Base-by-base conservation (phyloP, 2,888 invertebrate species). In the Hirtodrosophila duncani region DNA sequence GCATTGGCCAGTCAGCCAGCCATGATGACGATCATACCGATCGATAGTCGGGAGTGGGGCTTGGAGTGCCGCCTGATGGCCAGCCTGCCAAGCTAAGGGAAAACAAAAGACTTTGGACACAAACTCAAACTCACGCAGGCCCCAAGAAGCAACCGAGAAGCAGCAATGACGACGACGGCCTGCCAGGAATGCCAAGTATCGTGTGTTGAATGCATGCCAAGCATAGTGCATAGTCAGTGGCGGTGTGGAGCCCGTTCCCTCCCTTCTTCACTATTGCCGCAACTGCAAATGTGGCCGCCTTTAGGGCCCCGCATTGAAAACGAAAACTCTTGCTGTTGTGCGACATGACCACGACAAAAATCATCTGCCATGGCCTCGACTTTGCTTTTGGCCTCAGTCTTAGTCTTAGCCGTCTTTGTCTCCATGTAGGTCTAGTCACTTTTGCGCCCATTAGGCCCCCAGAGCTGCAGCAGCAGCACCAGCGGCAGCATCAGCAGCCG, bases 171-270 rank as follows among this genome's bases (percentile, higher is more conserved):
- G 29, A 17, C 57, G 34, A 24, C 56, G 62, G 67, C 65, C 79
- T 71, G 74, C 71, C 56, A 77, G 69, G 75, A 75, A 75, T 77
- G 81, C 70, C 78, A 80, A 80, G 81, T 78, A 80, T 78, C 80
- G 75, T 77, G 75, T 77, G 81, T 74, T 77, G 81, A 70, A 78
- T 77, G 75, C 75, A 77, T 77, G 75, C 75, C 74, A 77, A 67
- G 75, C 75, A 77, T 77, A 77, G 78, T 58, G 75, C 75, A 77
- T 77, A 77, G 78, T 58, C 67, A 60, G 55, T 51, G 65, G 45
- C 57, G 27, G 37, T 9, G 8, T 1, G 6, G 24, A 17, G 18
- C 16, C 20, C 33, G 24, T 8, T 2, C 14, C 14, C 36, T 9
- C 26, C 16, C 30, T 11, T 11, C 5, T 5, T 21, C 2, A 9